Evolutionary conservation across 2,888 invertebrate species (phyloP).

Genomic region (Hyles lineata): DNA sequence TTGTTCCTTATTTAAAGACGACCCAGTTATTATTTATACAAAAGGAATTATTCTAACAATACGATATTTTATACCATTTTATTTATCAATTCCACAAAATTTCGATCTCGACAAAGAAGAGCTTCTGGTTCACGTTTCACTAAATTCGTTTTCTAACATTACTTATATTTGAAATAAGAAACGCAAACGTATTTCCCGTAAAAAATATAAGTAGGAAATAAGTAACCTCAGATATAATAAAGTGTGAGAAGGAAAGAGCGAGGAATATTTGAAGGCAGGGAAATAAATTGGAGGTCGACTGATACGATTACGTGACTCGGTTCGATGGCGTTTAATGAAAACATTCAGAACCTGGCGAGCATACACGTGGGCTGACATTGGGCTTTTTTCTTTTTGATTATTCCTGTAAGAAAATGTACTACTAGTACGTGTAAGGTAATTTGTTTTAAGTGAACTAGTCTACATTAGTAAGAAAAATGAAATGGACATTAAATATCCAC

Average conservation of each 20-base stretch:
- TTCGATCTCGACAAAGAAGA: too few relatives aligned
- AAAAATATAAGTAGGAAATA: slow-evolving; percentile 2
- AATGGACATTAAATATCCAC: too few relatives aligned
- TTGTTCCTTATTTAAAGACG: too few relatives aligned
- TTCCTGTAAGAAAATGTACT: neutral
- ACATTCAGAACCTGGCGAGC: slow-evolving; percentile 36
- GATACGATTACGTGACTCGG: slow-evolving; percentile 52
- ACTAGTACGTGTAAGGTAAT: too few relatives aligned
- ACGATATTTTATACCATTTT: too few relatives aligned
- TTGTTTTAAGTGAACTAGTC: too few relatives aligned
- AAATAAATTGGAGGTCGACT: slow-evolving; percentile 50
- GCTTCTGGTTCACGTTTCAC: neutral
- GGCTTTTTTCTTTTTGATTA: neutral
- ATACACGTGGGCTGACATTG: neutral
- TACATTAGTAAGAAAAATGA: too few relatives aligned
- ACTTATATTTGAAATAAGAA: neutral
- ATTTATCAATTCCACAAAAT: too few relatives aligned
- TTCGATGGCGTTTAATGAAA: slow-evolving; percentile 47
- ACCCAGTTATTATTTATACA: too few relatives aligned
- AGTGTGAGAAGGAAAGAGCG: slow-evolving; percentile 33
- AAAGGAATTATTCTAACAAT: too few relatives aligned
- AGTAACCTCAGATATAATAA: slow-evolving; percentile 8
- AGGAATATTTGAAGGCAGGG: slow-evolving; percentile 41
- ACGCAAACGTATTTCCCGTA: neutral
- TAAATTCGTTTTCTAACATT: neutral